Base-by-base conservation (phyloP, 2,888 invertebrate genomes). In the Melipona beecheii region DNA sequence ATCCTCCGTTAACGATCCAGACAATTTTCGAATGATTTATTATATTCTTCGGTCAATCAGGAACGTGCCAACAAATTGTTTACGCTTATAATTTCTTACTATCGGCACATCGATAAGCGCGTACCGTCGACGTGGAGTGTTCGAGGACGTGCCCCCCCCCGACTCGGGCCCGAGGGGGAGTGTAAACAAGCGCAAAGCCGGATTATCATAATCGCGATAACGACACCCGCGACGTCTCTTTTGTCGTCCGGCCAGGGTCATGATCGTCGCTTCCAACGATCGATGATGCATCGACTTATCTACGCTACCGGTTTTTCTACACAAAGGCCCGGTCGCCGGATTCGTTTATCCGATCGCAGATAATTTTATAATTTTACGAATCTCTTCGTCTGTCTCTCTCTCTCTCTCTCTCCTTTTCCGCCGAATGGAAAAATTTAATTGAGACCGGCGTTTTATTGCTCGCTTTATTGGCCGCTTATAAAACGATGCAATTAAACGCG, bases 181-280 rank as follows among this genome's bases (percentile, higher is more conserved):
- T 90, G 90, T 91, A 92, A 92, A 92, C 91, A 92, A 90, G 89
- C 88, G 87, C 86, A 90, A 91, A 89, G 90, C 90, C 87, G 91
- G 91, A 92, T 93, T 93, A 92, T 91, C 91, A 91, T 92, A 92
- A 92, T 91, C 92, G 91, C 89, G 92, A 93, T 92, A 92, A 90
- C 90, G 88, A 69, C 58, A 64, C 85, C 69, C 83, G 86, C 89
- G 89, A 88, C 87, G 89, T 91, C 89, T 90, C 89, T 92, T 91
- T 90, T 87, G 89, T 88, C 86, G 87, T 71, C 50, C 54, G 31
- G 31, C 21, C 70, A 56, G 24, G 66, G 60, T 24, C 64, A 49
- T 17, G 83, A 72, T 79, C 80, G 78, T 58, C 62, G 81, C 64
- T 70, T 75, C 78, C 36, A 24, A 78, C 74, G 69, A 70, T 49